These are phyloP conservation scores for Phenganax stokvisi DNA, from an alignment of 92 coral and sea anemone genomes.

Conservation along the genomic window DNA sequence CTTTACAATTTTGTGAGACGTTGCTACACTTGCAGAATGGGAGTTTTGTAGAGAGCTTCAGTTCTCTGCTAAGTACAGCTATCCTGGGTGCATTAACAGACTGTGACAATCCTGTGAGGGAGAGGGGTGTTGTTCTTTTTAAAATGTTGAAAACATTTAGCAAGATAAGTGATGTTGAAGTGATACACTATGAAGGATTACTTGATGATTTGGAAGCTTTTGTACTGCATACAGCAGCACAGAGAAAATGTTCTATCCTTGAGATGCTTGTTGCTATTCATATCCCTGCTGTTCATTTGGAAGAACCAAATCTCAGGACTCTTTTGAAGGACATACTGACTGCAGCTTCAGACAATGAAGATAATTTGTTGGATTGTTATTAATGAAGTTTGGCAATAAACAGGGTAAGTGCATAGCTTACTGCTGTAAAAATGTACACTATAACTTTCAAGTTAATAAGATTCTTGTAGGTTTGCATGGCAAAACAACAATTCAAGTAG, in stretches of 20 bases:
- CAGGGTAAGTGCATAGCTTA: too few species aligned
- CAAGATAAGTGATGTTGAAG: background rate
- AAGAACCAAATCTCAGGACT: constrained; percentile 52
- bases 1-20: constrained; percentile 59
- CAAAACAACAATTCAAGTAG: too few species aligned
- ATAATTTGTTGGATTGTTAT: constrained; percentile 85
- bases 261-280: constrained; percentile 48
- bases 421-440: too few species aligned
- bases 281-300: constrained; percentile 42
- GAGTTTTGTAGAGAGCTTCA: constrained; percentile 40
- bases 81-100: constrained; percentile 62
- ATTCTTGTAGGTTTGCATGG: too few species aligned
- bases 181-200: constrained; percentile 4
- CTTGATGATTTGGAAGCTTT: constrained; percentile 40
- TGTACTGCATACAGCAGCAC: background rate
- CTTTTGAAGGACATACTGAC: constrained; percentile 70
- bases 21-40: constrained; percentile 37
- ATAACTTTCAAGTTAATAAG: too few species aligned
- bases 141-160: background rate
- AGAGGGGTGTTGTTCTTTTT: constrained; percentile 48
- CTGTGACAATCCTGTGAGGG: constrained; percentile 78
- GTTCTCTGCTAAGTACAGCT: constrained; percentile 37
- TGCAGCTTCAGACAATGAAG: constrained; percentile 58
- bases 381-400: constrained; percentile 22
- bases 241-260: constrained; percentile 33